Conservation (phyloP, 2,888 invertebrate species). For the Hyposoter didymator region DNA sequence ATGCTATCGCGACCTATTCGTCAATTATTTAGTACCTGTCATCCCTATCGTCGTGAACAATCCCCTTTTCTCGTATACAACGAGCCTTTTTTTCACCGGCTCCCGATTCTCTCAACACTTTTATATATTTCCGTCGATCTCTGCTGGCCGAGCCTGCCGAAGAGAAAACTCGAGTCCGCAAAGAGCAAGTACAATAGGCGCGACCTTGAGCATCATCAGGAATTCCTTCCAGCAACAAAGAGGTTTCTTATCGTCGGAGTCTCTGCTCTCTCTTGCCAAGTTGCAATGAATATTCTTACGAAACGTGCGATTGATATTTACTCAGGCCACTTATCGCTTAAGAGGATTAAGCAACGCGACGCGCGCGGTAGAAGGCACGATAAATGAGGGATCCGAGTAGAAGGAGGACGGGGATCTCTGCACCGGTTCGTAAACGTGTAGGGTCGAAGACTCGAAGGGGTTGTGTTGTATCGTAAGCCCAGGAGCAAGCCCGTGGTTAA, state of each 20-base stretch:
- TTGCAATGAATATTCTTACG: conserved; percentile 65
- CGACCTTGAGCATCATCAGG: no score
- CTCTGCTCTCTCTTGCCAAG: background rate
- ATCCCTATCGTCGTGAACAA: conserved; percentile 14
- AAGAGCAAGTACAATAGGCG: no score
- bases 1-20: conserved; percentile 14
- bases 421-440: background rate
- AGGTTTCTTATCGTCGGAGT: background rate
- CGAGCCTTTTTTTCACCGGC: conserved; percentile 15
- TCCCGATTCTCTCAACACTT: background rate
- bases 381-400: conserved; percentile 29
- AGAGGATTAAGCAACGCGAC: conserved; percentile 81
- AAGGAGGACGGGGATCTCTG: conserved; percentile 7
- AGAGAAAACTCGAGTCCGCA: conserved; percentile 34
- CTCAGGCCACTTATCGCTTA: conserved; percentile 80
- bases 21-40: conserved; percentile 47
- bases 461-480: conserved; percentile 20
- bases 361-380: conserved; percentile 64
- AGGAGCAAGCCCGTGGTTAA: conserved; percentile 47
- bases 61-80: conserved; percentile 18
- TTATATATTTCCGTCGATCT: conserved; percentile 17
- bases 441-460: conserved; percentile 24
- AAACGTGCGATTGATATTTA: conserved; percentile 82
- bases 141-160: background rate
- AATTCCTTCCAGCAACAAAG: no score